Conservation (phyloP, 2,888 invertebrate genomes). For the Amblyteles armatorius region DNA sequence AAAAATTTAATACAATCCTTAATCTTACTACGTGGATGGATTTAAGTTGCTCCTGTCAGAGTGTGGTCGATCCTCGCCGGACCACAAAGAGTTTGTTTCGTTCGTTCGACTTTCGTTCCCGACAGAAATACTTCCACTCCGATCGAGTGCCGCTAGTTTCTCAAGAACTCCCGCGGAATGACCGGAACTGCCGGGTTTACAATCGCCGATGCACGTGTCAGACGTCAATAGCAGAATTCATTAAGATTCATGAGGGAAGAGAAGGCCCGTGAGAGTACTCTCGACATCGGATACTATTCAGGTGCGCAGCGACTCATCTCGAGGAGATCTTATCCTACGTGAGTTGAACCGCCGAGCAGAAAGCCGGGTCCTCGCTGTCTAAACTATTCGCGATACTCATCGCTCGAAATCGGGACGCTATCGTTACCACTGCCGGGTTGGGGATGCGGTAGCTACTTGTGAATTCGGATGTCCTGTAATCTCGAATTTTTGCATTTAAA, state of each 20-base stretch:
- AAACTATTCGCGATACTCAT: constrained; percentile 24
- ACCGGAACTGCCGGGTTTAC: neutral
- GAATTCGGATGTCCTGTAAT: neutral
- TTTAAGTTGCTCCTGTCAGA: too few species aligned
- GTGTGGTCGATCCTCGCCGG: neutral
- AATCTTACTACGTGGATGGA: too few species aligned
- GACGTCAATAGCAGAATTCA: constrained; percentile 46
- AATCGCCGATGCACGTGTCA: constrained; percentile 30
- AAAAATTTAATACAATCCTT: too few species aligned
- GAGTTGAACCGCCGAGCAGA: constrained; percentile 8
- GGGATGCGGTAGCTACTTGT: neutral
- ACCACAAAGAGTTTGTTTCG: too few species aligned
- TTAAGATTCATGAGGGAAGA: constrained; percentile 59
- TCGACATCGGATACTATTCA: constrained; percentile 15
- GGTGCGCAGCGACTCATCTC: constrained; percentile 29
- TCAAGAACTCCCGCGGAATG: neutral
- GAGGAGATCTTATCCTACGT: constrained; percentile 46
- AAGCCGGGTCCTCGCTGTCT: neutral
- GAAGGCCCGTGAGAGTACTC: neutral
- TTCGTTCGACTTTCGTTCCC: too few species aligned
- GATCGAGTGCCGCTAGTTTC: neutral
- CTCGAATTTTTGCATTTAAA: constrained; percentile 6
- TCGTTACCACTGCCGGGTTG: neutral
- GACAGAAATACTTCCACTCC: neutral
- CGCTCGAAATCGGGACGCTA: constrained; percentile 19